phyloP scores from a whole-genome alignment of 2,888 invertebrate species.

The Drosophila pseudotakahashii region DNA sequence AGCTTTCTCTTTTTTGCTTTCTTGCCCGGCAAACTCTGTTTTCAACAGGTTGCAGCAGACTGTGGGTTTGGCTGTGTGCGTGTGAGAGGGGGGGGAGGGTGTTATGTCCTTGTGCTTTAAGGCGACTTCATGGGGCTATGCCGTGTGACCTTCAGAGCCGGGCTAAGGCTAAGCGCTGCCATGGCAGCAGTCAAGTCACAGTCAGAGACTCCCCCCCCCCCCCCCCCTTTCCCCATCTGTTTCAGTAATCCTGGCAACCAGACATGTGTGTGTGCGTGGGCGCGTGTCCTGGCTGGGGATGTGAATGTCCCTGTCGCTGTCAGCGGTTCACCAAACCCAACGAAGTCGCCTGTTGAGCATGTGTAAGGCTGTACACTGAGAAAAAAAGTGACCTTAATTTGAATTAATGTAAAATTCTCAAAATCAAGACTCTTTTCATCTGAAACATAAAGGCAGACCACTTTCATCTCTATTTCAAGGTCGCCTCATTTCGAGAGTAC shows the following conservation, averaged over 20 bases:
- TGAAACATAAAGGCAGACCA: too few species aligned
- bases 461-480: too few species aligned
- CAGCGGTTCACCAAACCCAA: background rate
- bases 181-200: slow-evolving; percentile 60
- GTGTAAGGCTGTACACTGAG: background rate
- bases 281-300: slow-evolving; percentile 27
- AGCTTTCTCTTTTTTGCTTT: slow-evolving; percentile 60
- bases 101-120: slow-evolving; percentile 29
- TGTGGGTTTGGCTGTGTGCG: slow-evolving; percentile 16
- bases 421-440: too few species aligned
- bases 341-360: slow-evolving; percentile 8
- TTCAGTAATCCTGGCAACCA: slow-evolving; percentile 55
- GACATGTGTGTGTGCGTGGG: slow-evolving; percentile 27
- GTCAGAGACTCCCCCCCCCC: background rate
- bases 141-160: slow-evolving; percentile 63
- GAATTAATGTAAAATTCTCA: too few species aligned
- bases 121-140: slow-evolving; percentile 25
- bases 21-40: slow-evolving; percentile 27
- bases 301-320: slow-evolving; percentile 10
- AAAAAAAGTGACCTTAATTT: too few species aligned
- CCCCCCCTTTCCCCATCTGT: background rate
- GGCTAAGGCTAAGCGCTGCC: slow-evolving; percentile 59
- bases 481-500: too few species aligned
- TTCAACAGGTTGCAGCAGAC: slow-evolving; percentile 67
- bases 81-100: slow-evolving; percentile 7